phyloP scores from a whole-genome alignment of 2,113 vertebrate species.

The Epinephelus cyanopodus region DNA sequence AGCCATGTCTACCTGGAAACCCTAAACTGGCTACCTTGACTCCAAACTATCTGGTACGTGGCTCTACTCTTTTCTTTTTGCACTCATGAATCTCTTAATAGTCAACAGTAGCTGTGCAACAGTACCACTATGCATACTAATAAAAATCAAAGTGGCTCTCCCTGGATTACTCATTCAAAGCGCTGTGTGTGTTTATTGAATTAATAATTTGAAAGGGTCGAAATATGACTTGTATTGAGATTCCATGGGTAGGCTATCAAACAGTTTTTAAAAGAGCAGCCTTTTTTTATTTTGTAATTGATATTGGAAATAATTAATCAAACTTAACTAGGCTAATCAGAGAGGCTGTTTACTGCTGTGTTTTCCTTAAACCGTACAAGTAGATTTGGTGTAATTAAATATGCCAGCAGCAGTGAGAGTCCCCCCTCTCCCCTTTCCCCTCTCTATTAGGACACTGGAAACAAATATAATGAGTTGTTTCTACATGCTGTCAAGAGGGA shows the following conservation, averaged over 20 bases:
- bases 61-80: constrained; percentile 23
- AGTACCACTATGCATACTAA: constrained; percentile 52
- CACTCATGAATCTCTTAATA: constrained; percentile 39
- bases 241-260: constrained; percentile 24
- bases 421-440: constrained; percentile 7
- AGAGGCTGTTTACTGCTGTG: constrained; percentile 45
- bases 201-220: constrained; percentile 55
- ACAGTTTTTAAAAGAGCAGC: constrained; percentile 17
- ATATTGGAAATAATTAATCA: constrained; percentile 45
- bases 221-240: constrained; percentile 38
- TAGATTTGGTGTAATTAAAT: constrained; percentile 59
- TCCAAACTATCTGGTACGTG: neutral
- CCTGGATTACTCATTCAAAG: constrained; percentile 55
- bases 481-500: constrained; percentile 30
- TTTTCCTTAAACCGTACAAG: constrained; percentile 42
- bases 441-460: constrained; percentile 48
- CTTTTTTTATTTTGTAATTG: constrained; percentile 45
- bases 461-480: constrained; percentile 54
- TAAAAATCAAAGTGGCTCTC: constrained; percentile 56
- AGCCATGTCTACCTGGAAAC: neutral
- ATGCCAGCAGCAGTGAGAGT: constrained; percentile 26
- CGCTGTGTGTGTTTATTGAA: constrained; percentile 53
- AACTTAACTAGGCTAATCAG: constrained; percentile 35
- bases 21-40: constrained; percentile 2
- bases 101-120: constrained; percentile 42